Evolutionary conservation across 2,888 invertebrate genomes (phyloP), one percentile per base, ranked within the genome.

Genomic region (Tenthredo distinguenda): DNA sequence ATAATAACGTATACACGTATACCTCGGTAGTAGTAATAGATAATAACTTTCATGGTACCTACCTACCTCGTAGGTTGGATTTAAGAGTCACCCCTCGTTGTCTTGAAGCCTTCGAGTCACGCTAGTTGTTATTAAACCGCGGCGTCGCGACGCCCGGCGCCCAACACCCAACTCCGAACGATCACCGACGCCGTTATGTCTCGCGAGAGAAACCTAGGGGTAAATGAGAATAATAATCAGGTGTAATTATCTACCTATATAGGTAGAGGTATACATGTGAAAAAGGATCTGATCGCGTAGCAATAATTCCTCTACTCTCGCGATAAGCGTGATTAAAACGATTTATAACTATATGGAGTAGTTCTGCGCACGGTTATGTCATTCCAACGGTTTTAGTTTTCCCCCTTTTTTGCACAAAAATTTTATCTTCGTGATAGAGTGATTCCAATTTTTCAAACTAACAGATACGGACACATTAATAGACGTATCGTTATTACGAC

Each of bases 71-170:
- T 34, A 6, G 68, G 34, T 34, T 68, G 12, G 68, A 34, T 26
- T 68, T 68, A 68, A 68, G 34, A 68, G 68, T 68, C 68, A 68
- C 68, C 68, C 68, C 68, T 34, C 31, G 34, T 68, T 68, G 68
- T 68, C 68, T 68, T 68, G 31, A 68, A 34, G 31, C 68, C 26
- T 74, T 43, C 43, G 43, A 74, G 74, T 43, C 74, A 74, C 74
- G 74, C 74, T 74, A 74, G 40, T 74, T 74, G 40, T 74, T 43
- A 43, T 74, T 74, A 74, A 43, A 74, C 40, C 40, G 40, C 26
- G 26, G 21, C 47, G 15, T 84, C 76, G 76, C 76, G 43, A 84
- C 84, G 84, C 84, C 34, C 34, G 76, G 40, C 43, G 76, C 40
- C 76, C 31, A 72, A 84, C 84, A 76, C 84, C 50, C 34, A 40